These are phyloP conservation scores for Gymnocephalus cernua DNA, from an alignment of 2,113 vertebrate species.

Conservation along the genomic window DNA sequence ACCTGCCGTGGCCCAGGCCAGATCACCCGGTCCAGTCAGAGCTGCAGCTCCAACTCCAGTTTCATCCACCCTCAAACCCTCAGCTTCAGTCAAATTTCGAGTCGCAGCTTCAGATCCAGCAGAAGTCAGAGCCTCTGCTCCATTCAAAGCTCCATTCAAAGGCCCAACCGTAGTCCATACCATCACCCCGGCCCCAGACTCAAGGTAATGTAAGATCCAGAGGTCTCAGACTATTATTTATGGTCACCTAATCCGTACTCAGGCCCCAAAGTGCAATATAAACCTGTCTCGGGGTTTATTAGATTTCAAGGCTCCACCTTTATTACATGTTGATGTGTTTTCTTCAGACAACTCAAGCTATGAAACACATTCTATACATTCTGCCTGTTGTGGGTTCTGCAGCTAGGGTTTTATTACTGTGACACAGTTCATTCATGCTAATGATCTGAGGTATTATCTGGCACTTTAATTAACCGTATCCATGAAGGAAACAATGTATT, in stretches of 20 bases:
- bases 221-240: slow-evolving; percentile 52
- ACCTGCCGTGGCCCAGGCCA: neutral
- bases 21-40: slow-evolving; percentile 35
- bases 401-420: slow-evolving; percentile 38
- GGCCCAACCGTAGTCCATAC: slow-evolving; percentile 21
- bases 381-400: slow-evolving; percentile 16
- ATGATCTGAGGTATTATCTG: slow-evolving; percentile 65
- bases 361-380: slow-evolving; percentile 30
- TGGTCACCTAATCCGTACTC: slow-evolving; percentile 46
- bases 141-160: slow-evolving; percentile 38
- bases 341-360: slow-evolving; percentile 34
- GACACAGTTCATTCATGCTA: slow-evolving; percentile 51
- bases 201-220: slow-evolving; percentile 68
- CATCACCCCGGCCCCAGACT: slow-evolving; percentile 59
- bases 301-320: slow-evolving; percentile 48
- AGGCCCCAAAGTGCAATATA: slow-evolving; percentile 45
- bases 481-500: slow-evolving; percentile 51
- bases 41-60: neutral
- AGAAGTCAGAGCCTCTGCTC: slow-evolving; percentile 24
- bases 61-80: slow-evolving; percentile 35
- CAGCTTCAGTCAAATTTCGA: slow-evolving; percentile 44
- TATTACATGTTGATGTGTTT: slow-evolving; percentile 60
- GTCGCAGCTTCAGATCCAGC: slow-evolving; percentile 27
- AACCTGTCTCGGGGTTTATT: slow-evolving; percentile 61
- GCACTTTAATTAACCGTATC: slow-evolving; percentile 70